phyloP scores from a whole-genome alignment of 2,113 vertebrate genomes.

The Nyctibius bracteatus region DNA sequence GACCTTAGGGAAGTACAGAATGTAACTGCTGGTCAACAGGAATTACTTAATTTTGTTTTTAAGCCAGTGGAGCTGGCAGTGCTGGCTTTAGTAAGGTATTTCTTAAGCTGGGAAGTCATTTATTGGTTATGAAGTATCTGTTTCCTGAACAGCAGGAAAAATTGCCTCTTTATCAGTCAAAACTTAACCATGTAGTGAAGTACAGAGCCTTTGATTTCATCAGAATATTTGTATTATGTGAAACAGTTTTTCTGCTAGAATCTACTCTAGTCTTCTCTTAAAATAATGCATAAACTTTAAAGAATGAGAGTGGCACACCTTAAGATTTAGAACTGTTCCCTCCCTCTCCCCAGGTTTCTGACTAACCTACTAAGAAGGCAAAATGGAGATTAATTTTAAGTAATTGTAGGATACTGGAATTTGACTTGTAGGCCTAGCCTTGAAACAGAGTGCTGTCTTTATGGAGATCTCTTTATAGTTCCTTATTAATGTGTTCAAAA shows the following conservation, averaged over 20 bases:
- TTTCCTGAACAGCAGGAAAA: neutral
- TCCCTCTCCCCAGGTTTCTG: neutral
- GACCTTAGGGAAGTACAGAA: neutral
- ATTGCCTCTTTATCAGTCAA: neutral
- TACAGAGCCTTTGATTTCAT: neutral
- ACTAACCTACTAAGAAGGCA: neutral
- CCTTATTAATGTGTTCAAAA: slow-evolving; percentile 23
- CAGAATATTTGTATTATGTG: neutral
- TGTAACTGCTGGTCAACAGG: neutral
- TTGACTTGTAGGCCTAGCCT: neutral
- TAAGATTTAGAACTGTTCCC: neutral
- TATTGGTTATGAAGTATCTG: neutral
- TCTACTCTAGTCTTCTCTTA: neutral
- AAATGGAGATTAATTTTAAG: neutral
- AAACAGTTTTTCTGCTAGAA: neutral
- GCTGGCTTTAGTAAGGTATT: neutral
- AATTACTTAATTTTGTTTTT: neutral
- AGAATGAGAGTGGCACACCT: neutral
- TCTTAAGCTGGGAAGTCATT: neutral
- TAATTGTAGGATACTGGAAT: neutral
- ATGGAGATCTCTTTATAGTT: neutral
- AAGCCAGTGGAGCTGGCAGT: neutral
- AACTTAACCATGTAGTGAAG: neutral
- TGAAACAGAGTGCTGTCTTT: neutral
- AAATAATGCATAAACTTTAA: neutral